phyloP scores from a whole-genome alignment of 2,888 invertebrate species.

The Eledona agricola region DNA sequence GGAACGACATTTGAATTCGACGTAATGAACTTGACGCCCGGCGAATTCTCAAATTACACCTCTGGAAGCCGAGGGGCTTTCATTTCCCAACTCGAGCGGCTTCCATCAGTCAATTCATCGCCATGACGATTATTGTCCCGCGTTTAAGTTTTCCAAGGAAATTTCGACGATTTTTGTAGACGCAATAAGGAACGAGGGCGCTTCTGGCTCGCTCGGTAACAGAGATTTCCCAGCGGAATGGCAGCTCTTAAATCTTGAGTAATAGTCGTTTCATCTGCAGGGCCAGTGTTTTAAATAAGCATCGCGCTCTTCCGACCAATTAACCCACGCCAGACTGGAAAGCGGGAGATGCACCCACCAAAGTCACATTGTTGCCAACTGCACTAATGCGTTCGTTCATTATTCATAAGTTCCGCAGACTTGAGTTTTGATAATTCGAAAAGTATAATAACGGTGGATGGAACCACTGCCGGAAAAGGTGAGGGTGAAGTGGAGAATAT shows the following conservation, averaged over 20 bases:
- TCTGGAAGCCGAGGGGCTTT: constrained; percentile 36
- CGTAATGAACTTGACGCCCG: constrained; percentile 11
- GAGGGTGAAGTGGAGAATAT: too few species aligned
- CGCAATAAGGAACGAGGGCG: constrained; percentile 24
- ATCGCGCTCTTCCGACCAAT: constrained; percentile 45
- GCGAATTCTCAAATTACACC: constrained; percentile 22
- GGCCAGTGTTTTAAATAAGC: constrained; percentile 43
- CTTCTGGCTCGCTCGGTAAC: constrained; percentile 31
- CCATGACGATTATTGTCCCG: not conserved
- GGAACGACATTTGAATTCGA: constrained; percentile 3
- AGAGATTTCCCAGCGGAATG: constrained; percentile 39
- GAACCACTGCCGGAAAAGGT: not conserved
- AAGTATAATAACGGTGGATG: constrained; percentile 14
- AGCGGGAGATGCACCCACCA: constrained; percentile 16
- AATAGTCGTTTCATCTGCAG: constrained; percentile 40
- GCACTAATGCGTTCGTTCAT: constrained; percentile 33
- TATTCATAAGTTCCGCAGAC: constrained; percentile 34
- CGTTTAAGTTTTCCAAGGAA: constrained; percentile 2
- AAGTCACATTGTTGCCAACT: constrained; percentile 16
- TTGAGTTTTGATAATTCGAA: constrained; percentile 20
- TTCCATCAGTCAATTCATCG: constrained; percentile 1
- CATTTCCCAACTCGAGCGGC: constrained; percentile 19
- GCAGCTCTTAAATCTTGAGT: constrained; percentile 41
- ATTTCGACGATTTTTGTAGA: constrained; percentile 7
- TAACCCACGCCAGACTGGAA: constrained; percentile 35